Conservation (phyloP, 1,140 invertebrate species). For the Bombus impatiens region DNA sequence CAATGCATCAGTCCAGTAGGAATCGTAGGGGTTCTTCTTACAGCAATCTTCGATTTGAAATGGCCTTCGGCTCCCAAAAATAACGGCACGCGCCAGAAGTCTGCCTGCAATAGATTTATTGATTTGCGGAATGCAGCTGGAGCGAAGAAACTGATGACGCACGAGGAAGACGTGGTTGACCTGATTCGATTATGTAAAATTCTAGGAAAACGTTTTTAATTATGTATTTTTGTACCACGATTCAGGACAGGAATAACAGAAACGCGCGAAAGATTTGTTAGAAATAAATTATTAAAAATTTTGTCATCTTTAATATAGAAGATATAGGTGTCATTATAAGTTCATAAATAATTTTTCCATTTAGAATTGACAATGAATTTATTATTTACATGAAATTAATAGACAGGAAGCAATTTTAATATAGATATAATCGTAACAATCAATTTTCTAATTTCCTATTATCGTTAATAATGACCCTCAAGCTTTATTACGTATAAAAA, state of each 20-base stretch:
- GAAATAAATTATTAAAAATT: not conserved
- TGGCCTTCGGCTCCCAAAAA: conserved; percentile 62
- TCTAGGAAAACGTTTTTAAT: not conserved
- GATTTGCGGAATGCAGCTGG: conserved; percentile 72
- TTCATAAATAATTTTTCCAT: too few relatives aligned
- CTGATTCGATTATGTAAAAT: not conserved
- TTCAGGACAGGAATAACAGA: not conserved
- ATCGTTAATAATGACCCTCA: too few relatives aligned
- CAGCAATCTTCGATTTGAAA: conserved; percentile 64
- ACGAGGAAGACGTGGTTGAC: too few relatives aligned
- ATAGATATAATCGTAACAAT: too few relatives aligned
- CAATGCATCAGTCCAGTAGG: conserved; percentile 65
- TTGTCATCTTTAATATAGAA: too few relatives aligned
- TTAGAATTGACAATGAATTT: too few relatives aligned
- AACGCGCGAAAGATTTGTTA: not conserved
- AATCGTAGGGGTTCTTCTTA: conserved; percentile 66
- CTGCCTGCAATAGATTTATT: conserved; percentile 77
- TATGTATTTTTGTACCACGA: not conserved
- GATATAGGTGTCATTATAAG: too few relatives aligned
- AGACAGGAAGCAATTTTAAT: too few relatives aligned
- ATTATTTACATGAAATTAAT: too few relatives aligned
- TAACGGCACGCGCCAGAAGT: conserved; percentile 77
- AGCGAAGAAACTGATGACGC: conserved; percentile 43
- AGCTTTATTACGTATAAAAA: too few relatives aligned
- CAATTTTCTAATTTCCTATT: too few relatives aligned